These are phyloP conservation scores for Bradypodion pumilum DNA, from an alignment of 2,797 vertebrate species.

Conservation along the genomic window DNA sequence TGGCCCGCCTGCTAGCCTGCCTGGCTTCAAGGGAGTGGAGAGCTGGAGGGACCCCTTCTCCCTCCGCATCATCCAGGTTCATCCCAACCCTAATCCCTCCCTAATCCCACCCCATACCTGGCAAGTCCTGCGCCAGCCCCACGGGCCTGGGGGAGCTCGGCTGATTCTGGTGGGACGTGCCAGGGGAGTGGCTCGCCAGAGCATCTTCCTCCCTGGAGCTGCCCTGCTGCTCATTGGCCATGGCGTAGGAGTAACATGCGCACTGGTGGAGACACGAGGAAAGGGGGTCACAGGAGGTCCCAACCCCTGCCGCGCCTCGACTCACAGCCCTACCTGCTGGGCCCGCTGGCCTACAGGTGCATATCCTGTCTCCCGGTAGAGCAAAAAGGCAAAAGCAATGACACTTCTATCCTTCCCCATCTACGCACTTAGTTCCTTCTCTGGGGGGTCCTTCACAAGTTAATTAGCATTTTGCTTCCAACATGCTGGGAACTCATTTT, in stretches of 20 bases:
- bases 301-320: too few relatives aligned
- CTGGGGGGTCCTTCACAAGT: too few relatives aligned
- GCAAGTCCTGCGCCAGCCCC: constrained; percentile 90
- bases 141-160: constrained; percentile 88
- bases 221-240: constrained; percentile 95
- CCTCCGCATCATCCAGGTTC: not conserved
- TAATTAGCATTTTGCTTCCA: too few relatives aligned
- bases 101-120: constrained; percentile 79
- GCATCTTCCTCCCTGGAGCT: constrained; percentile 86
- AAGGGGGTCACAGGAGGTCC: constrained; percentile 8
- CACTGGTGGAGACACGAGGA: constrained; percentile 62
- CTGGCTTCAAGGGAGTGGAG: accelerated
- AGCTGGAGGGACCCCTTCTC: accelerated
- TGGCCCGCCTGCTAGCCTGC: too few relatives aligned
- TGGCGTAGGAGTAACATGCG: constrained; percentile 84
- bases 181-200: constrained; percentile 85
- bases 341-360: too few relatives aligned
- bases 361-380: too few relatives aligned
- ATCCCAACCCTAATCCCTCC: accelerated
- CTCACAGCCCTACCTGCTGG: too few relatives aligned
- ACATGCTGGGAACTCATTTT: too few relatives aligned
- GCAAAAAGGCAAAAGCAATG: too few relatives aligned
- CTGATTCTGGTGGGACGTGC: constrained; percentile 85
- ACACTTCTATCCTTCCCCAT: too few relatives aligned
- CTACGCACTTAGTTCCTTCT: too few relatives aligned